Evolutionary conservation across 2,888 invertebrate genomes (phyloP).

Genomic region (Vesta saturnalis): DNA sequence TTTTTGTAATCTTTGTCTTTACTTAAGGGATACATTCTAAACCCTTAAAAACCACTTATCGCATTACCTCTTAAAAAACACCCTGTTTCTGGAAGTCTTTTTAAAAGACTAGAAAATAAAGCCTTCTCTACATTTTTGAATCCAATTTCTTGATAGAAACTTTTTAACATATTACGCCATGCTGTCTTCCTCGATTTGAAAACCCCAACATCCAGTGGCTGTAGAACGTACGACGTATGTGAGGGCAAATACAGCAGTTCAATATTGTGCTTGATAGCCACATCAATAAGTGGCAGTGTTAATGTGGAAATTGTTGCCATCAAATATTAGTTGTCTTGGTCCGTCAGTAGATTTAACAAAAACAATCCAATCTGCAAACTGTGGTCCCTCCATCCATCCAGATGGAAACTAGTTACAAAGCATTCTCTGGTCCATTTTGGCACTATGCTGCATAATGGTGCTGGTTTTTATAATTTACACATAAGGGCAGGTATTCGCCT

Average conservation of each 20-base stretch:
- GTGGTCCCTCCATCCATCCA: slow-evolving; percentile 39
- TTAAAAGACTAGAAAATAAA: not conserved
- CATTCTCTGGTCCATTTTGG: slow-evolving; percentile 23
- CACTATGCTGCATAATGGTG: slow-evolving; percentile 34
- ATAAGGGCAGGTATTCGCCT: slow-evolving; percentile 15
- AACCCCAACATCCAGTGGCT: too few relatives aligned
- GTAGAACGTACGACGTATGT: too few relatives aligned
- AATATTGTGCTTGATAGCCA: too few relatives aligned
- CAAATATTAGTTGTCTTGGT: not conserved
- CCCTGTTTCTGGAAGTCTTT: not conserved
- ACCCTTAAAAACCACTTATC: slow-evolving; percentile 26
- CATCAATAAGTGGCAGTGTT: slow-evolving; percentile 20
- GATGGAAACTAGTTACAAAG: slow-evolving; percentile 38
- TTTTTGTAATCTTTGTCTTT: slow-evolving; percentile 19
- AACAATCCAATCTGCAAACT: too few relatives aligned
- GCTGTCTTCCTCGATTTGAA: slow-evolving; percentile 18
- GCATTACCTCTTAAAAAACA: slow-evolving; percentile 27
- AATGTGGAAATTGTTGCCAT: slow-evolving; percentile 34
- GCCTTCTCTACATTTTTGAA: slow-evolving; percentile 15
- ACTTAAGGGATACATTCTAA: not conserved
- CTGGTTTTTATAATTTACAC: slow-evolving; percentile 37
- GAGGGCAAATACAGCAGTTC: too few relatives aligned
- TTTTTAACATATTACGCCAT: not conserved
- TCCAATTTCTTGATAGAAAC: slow-evolving; percentile 26
- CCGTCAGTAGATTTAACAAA: slow-evolving; percentile 24